Base-by-base conservation (phyloP, 2,113 vertebrate species). In the Alaudala cheleensis region DNA sequence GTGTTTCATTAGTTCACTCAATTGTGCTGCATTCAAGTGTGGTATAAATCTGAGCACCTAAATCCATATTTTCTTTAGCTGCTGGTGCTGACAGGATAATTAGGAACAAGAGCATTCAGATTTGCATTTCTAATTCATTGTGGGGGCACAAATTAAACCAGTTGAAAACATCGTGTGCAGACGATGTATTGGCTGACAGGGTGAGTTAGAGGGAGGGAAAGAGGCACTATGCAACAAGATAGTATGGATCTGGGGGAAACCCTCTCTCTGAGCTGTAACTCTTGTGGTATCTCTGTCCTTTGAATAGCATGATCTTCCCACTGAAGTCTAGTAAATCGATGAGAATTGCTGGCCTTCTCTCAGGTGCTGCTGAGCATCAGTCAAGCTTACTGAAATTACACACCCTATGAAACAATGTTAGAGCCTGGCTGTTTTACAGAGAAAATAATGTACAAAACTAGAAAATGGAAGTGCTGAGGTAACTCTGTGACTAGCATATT, bases 381-480 rank as follows among this genome's bases (percentile, higher is more conserved):
- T 92, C 50, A 86, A 88, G 39, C 39, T 91, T 88, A 66, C 58
- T 89, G 95, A 95, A 97, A 90, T 45, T 76, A 84, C 92, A 89
- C 56, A 64, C 39, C 31, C 54, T 93, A 66, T 91, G 90, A 96
- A 96, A 97, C 80, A 91, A 50, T 71, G 88, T 86, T 83, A 95
- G 81, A 93, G 72, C 56, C 42, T 96, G 95, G 58, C 62, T 96
- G n/a, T 86, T 97, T 95, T 31, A 78, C 50, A 53, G n/a, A 71
- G 49, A 47, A 86, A 88, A 65, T 51, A 77, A 77, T 39, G 93
- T 94, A 78, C 77, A 93, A 96, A 96, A 73, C 53, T 91, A 66
- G 73, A 95, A 96, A 86, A 76, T 88, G 54, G 82, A 86, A 97
- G 88, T 92, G 91, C 83, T 95, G 95, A 95, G 86, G 89, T 96